A percentile compares a stretch with the other conserved stretches of the same genome.
Evolutionary conservation across 1,140 invertebrate species (phyloP).

Genomic region (Eupristina koningsbergeri): DNA sequence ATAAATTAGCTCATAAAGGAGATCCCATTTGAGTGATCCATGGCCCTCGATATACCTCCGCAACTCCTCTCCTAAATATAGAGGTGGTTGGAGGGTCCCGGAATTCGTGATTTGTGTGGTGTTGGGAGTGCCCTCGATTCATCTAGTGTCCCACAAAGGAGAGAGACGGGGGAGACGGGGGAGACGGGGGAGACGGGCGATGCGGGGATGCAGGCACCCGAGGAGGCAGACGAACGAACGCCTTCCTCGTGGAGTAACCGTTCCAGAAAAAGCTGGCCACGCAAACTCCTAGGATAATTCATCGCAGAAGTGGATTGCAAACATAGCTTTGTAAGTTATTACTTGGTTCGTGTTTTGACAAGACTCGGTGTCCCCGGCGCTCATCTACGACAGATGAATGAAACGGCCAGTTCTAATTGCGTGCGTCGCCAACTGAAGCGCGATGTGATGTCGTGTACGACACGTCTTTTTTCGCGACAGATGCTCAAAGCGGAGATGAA

Average conservation of each 20-base stretch:
- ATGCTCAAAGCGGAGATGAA: background rate
- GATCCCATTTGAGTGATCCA: background rate
- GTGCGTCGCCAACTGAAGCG: background rate
- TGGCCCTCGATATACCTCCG: background rate
- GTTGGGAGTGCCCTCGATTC: background rate
- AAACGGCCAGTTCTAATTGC: constrained; percentile 2
- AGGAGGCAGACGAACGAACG: background rate
- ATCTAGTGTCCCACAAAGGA: background rate
- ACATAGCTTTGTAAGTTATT: background rate
- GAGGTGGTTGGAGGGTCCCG: background rate
- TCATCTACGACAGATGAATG: background rate
- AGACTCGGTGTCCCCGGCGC: background rate
- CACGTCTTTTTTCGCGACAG: background rate
- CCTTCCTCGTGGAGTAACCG: background rate
- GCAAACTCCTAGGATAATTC: background rate
- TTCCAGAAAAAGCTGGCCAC: background rate
- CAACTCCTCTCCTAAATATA: background rate
- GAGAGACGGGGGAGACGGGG: background rate
- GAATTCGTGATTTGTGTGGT: background rate
- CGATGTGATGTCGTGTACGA: background rate
- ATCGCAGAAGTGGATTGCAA: background rate
- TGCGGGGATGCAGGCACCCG: too few relatives aligned
- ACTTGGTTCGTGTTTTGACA: background rate
- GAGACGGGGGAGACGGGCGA: background rate
- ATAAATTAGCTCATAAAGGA: background rate